A percentile compares a stretch with the other conserved stretches of the same genome.
Conservation (phyloP, 2,113 vertebrate species). For the Lepisosteus osseus region DNA sequence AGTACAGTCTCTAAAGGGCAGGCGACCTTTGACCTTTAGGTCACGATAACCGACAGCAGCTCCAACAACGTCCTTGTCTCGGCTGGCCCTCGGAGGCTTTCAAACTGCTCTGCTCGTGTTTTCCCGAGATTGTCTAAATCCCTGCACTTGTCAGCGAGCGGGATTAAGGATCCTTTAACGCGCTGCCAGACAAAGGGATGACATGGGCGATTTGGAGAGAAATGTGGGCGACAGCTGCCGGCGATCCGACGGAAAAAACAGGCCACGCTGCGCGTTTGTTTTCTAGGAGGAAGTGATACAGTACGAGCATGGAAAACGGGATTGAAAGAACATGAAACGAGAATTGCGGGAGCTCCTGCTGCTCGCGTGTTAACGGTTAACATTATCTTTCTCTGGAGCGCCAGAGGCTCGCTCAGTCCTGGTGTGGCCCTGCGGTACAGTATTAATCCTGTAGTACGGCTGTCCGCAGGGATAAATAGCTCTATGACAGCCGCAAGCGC, state of each 20-base stretch:
- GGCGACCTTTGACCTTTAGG: too few relatives aligned
- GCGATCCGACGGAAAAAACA: not conserved
- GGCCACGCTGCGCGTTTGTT: not conserved
- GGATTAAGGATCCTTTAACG: not conserved
- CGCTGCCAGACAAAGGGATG: not conserved
- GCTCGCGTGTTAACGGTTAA: conserved; percentile 31
- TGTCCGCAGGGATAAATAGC: too few relatives aligned
- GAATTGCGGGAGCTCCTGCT: too few relatives aligned
- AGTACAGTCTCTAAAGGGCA: too few relatives aligned
- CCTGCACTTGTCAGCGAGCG: not conserved
- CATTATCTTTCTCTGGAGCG: conserved; percentile 55
- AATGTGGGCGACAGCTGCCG: not conserved
- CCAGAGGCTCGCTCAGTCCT: too few relatives aligned
- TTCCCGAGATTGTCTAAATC: not conserved
- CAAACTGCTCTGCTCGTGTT: not conserved
- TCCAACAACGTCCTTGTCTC: too few relatives aligned
- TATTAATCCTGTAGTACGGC: too few relatives aligned
- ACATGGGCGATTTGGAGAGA: not conserved
- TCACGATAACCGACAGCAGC: too few relatives aligned
- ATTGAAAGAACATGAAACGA: too few relatives aligned
- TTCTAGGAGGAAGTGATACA: not conserved
- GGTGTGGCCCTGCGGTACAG: too few relatives aligned
- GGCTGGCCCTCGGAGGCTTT: not conserved
- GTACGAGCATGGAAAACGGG: too few relatives aligned
- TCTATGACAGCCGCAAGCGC: too few relatives aligned